phyloP scores from a whole-genome alignment of 1,140 invertebrate species.

The Papilio polyxenes region DNA sequence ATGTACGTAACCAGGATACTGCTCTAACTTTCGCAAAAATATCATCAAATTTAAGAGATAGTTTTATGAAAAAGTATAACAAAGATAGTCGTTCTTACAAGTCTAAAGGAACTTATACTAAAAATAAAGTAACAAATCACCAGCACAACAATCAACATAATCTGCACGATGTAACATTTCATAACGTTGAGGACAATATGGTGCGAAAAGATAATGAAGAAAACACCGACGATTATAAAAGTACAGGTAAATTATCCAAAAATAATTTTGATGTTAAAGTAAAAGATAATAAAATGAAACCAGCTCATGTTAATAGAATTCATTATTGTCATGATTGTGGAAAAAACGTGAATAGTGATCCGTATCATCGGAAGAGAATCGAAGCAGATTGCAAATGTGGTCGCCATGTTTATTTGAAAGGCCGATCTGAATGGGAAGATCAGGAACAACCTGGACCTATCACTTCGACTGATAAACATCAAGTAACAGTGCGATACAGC shows the following conservation, averaged over 20 bases:
- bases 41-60: constrained; percentile 9
- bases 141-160: constrained; percentile 16
- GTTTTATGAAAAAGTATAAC: constrained; percentile 21
- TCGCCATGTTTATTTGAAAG: constrained; percentile 33
- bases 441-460: constrained; percentile 18
- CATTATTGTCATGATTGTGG: constrained; percentile 33
- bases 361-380: constrained; percentile 29
- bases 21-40: constrained; percentile 25
- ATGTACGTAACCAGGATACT: constrained; percentile 27
- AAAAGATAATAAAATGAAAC: constrained; percentile 28
- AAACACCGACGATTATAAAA: constrained; percentile 1
- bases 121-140: constrained; percentile 17
- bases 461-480: constrained; percentile 3
- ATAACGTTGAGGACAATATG: constrained; percentile 8
- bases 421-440: constrained; percentile 23
- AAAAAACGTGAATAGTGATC: constrained; percentile 22
- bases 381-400: constrained; percentile 42
- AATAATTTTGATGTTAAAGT: constrained; percentile 3
- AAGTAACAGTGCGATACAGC: constrained; percentile 3
- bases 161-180: background rate
- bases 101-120: constrained; percentile 5
- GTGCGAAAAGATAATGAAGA: constrained; percentile 22
- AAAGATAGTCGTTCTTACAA: constrained; percentile 33
- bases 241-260: constrained; percentile 13
- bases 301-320: constrained; percentile 25